A percentile compares a stretch with the other conserved stretches of the same genome.
Evolutionary conservation across 2,888 invertebrate genomes (phyloP).

Genomic region (Ceratothoa steindachneri): DNA sequence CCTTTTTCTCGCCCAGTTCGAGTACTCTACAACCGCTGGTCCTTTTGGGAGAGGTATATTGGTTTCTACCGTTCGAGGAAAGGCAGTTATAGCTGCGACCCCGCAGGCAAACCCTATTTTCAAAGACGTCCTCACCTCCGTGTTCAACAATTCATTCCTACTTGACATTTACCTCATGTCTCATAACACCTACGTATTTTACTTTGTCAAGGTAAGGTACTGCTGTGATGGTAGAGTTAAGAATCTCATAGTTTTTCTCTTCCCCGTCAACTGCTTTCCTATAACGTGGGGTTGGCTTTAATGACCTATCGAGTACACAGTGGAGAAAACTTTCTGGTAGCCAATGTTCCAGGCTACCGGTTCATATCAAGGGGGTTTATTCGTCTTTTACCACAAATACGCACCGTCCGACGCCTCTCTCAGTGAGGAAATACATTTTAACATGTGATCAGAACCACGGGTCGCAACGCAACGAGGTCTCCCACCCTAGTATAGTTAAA

Average conservation of each 20-base stretch:
- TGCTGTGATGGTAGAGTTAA: too few relatives aligned
- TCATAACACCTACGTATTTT: slow-evolving; percentile 65
- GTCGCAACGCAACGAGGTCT: too few relatives aligned
- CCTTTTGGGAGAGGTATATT: slow-evolving; percentile 71
- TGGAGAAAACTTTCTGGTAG: too few relatives aligned
- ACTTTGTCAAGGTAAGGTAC: slow-evolving; percentile 85
- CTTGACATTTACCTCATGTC: slow-evolving; percentile 66
- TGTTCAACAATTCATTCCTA: slow-evolving; percentile 82
- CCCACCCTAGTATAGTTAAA: too few relatives aligned
- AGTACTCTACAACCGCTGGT: slow-evolving; percentile 36
- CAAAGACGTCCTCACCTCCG: slow-evolving; percentile 84
- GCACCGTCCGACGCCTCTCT: too few relatives aligned
- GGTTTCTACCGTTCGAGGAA: slow-evolving; percentile 74
- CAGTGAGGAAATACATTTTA: too few relatives aligned
- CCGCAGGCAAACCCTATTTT: slow-evolving; percentile 86
- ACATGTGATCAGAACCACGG: too few relatives aligned
- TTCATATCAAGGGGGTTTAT: too few relatives aligned
- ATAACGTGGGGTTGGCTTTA: neutral
- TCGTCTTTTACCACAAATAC: too few relatives aligned
- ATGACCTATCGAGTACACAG: too few relatives aligned
- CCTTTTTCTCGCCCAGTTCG: slow-evolving; percentile 25
- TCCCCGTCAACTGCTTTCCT: neutral
- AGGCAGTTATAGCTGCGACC: slow-evolving; percentile 77
- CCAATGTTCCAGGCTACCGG: too few relatives aligned
- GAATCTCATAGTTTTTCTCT: too few relatives aligned